Evolutionary conservation across 1,140 invertebrate genomes (phyloP).

Genomic region (Euura lappo): DNA sequence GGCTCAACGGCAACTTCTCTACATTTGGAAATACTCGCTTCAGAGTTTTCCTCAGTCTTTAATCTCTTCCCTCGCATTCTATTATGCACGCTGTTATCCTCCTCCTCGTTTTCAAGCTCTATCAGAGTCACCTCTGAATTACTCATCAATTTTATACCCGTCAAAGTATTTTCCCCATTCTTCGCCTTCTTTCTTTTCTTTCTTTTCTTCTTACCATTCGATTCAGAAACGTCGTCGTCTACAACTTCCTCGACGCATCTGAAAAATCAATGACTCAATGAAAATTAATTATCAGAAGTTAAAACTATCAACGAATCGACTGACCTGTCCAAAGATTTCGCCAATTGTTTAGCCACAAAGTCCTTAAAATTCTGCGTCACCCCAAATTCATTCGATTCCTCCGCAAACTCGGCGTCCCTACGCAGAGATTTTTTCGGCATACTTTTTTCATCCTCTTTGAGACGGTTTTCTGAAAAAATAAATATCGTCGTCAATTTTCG

Average conservation of each 20-base stretch:
- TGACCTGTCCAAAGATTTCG: conserved; percentile 39
- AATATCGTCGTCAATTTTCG: no score
- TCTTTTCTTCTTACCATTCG: conserved; percentile 12
- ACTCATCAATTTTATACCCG: conserved; percentile 43
- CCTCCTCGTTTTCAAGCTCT: conserved; percentile 14
- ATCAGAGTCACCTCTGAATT: conserved; percentile 28
- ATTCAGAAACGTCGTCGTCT: conserved; percentile 21
- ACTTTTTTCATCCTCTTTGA: not conserved
- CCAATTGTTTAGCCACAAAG: conserved; percentile 42
- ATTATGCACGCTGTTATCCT: conserved; percentile 6
- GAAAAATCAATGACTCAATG: conserved; percentile 12
- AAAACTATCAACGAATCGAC: conserved; percentile 9
- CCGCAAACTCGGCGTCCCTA: not conserved
- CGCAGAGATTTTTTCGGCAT: not conserved
- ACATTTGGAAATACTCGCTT: conserved; percentile 27
- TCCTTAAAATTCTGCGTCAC: conserved; percentile 32
- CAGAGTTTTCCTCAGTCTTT: conserved; percentile 10
- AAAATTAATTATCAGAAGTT: conserved; percentile 9
- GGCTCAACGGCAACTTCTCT: conserved; percentile 38
- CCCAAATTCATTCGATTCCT: conserved; percentile 37
- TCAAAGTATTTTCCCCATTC: conserved; percentile 9
- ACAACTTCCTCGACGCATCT: conserved; percentile 23
- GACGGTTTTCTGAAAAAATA: no score
- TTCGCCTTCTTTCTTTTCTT: conserved; percentile 9
- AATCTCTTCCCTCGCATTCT: conserved; percentile 21